These are phyloP conservation scores for Torymus auratus DNA, from an alignment of 2,888 invertebrate genomes.

Conservation along the genomic window DNA sequence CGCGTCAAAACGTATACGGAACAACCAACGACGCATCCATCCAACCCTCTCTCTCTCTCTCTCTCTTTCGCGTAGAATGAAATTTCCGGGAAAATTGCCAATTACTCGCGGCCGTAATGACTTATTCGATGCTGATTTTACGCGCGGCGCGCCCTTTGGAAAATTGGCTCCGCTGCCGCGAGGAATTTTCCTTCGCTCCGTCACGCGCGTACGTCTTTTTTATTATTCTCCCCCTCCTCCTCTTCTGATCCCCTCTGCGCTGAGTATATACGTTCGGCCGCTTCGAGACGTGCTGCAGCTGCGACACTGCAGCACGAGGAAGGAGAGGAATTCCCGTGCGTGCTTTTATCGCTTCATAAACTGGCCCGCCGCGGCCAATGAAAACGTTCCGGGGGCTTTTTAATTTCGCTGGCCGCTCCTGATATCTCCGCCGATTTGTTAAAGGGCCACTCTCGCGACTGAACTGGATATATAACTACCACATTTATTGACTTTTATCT, in stretches of 20 bases:
- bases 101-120: constrained; percentile 41
- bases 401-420: constrained; percentile 2
- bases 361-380: not conserved
- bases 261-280: too few species aligned
- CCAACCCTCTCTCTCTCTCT: not conserved
- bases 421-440: constrained; percentile 1
- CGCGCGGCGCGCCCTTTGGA: not conserved
- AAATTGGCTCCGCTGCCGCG: not conserved
- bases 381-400: not conserved
- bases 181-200: constrained; percentile 13
- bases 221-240: not conserved
- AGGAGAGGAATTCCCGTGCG: constrained; percentile 2
- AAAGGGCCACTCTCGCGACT: not conserved
- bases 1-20: constrained; percentile 1
- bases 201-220: not conserved
- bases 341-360: constrained; percentile 41
- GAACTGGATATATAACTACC: too few species aligned
- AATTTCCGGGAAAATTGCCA: constrained; percentile 53
- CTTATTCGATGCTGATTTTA: constrained; percentile 24
- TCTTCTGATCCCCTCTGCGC: too few species aligned
- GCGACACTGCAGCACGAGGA: too few species aligned
- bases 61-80: constrained; percentile 10
- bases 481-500: too few species aligned
- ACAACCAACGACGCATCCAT: constrained; percentile 23
- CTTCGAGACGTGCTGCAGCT: too few species aligned